Evolutionary conservation across 2,888 invertebrate species (phyloP).

Genomic region (Ptychoptera albimana): DNA sequence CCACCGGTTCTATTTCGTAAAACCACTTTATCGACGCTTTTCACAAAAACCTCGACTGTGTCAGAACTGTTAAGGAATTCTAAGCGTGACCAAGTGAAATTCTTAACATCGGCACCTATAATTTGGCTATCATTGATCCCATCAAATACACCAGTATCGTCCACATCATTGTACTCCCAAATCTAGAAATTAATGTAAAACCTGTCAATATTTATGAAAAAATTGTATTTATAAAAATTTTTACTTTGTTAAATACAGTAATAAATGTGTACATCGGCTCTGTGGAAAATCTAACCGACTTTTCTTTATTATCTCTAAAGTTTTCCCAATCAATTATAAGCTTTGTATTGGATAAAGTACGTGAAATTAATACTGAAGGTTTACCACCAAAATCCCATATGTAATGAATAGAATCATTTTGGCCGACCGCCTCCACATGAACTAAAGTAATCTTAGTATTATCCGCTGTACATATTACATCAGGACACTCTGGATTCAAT

Average conservation of each 20-base stretch:
- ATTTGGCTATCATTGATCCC: slow-evolving; percentile 21
- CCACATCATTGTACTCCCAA: slow-evolving; percentile 40
- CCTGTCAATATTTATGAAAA: background rate
- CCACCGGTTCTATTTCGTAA: background rate
- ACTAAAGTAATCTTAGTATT: slow-evolving; percentile 28
- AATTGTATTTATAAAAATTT: background rate
- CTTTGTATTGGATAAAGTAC: slow-evolving; percentile 32
- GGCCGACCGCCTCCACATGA: slow-evolving; percentile 39
- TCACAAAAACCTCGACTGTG: slow-evolving; percentile 23
- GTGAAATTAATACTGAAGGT: slow-evolving; percentile 40
- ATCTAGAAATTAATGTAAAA: slow-evolving; percentile 27
- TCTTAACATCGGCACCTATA: slow-evolving; percentile 21
- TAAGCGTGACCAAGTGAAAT: slow-evolving; percentile 27
- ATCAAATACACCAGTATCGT: slow-evolving; percentile 32
- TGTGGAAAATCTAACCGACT: slow-evolving; percentile 30
- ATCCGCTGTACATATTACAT: slow-evolving; percentile 11
- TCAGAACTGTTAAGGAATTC: slow-evolving; percentile 18
- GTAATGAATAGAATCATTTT: slow-evolving; percentile 44
- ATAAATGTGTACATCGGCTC: slow-evolving; percentile 40
- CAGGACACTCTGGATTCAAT: slow-evolving; percentile 27
- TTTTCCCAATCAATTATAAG: slow-evolving; percentile 36
- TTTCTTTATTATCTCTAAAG: slow-evolving; percentile 18
- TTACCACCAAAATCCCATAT: slow-evolving; percentile 47
- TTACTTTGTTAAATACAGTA: slow-evolving; percentile 42
- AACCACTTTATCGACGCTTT: slow-evolving; percentile 2